Percentiles rank a stretch among this genome's conserved stretches.
phyloP scores from a whole-genome alignment of 2,113 vertebrate species.

The Rana temporaria region DNA sequence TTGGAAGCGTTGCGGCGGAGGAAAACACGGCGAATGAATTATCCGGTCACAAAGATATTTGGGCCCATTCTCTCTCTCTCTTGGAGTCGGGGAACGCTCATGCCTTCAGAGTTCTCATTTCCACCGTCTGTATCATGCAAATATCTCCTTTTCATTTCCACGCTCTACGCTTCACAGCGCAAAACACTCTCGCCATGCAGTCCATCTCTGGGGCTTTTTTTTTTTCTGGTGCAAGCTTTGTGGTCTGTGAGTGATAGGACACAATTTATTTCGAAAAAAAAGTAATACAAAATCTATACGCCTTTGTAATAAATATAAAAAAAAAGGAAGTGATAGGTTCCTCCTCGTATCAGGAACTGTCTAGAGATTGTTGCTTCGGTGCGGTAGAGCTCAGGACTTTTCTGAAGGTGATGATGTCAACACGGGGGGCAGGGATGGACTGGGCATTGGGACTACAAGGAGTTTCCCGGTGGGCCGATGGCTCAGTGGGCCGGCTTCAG shows the following conservation, averaged over 20 bases:
- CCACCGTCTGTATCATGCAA: conserved; percentile 5
- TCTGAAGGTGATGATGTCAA: too few relatives aligned
- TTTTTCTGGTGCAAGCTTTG: not conserved
- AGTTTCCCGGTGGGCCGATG: too few relatives aligned
- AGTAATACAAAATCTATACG: too few relatives aligned
- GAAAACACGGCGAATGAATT: not conserved
- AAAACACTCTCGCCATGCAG: not conserved
- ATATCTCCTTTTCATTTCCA: not conserved
- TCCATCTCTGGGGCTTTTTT: not conserved
- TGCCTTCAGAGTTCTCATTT: conserved; percentile 5
- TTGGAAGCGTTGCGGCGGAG: not conserved
- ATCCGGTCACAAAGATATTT: not conserved
- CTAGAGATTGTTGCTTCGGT: too few relatives aligned
- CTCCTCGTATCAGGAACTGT: too few relatives aligned
- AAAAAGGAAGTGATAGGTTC: too few relatives aligned
- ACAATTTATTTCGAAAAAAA: too few relatives aligned
- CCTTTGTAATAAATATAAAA: too few relatives aligned
- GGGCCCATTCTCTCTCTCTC: not conserved
- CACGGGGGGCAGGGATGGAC: too few relatives aligned
- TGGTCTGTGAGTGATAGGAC: not conserved
- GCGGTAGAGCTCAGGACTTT: too few relatives aligned
- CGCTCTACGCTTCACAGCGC: conserved; percentile 2
- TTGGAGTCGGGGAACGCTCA: not conserved
- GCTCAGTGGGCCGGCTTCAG: too few relatives aligned
- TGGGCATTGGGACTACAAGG: too few relatives aligned